These are phyloP conservation scores for Liodrosophila aerea DNA, from an alignment of 2,888 invertebrate genomes.

Conservation along the genomic window DNA sequence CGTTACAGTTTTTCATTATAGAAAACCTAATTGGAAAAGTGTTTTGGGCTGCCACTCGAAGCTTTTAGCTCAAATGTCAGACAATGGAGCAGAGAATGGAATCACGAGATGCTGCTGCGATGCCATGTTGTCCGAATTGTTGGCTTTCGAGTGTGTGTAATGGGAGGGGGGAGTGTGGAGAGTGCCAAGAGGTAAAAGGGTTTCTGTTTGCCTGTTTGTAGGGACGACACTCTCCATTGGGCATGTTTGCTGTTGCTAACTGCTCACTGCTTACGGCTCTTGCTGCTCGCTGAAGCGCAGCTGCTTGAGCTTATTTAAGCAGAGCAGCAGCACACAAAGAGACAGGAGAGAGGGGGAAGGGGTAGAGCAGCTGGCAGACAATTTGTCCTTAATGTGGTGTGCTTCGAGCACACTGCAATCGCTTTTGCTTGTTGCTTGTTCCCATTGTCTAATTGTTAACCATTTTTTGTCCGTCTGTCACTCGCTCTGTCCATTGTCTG, in stretches of 20 bases:
- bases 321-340: slow-evolving; percentile 17
- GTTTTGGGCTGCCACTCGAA: slow-evolving; percentile 75
- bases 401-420: slow-evolving; percentile 55
- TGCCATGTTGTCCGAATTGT: slow-evolving; percentile 71
- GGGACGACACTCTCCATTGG: too few species aligned
- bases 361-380: slow-evolving; percentile 52
- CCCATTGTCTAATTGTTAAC: slow-evolving; percentile 72
- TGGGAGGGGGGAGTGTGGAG: not conserved
- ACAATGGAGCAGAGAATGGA: slow-evolving; percentile 50
- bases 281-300: slow-evolving; percentile 44
- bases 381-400: slow-evolving; percentile 63
- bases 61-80: slow-evolving; percentile 74
- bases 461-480: slow-evolving; percentile 45
- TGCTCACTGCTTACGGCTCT: too few species aligned
- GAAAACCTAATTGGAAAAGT: slow-evolving; percentile 76
- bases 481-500: slow-evolving; percentile 51
- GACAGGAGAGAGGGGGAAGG: slow-evolving; percentile 14
- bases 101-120: slow-evolving; percentile 26
- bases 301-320: slow-evolving; percentile 67
- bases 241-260: not conserved
- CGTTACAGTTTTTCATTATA: slow-evolving; percentile 70
- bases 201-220: not conserved
- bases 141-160: slow-evolving; percentile 55
- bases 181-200: slow-evolving; percentile 11
- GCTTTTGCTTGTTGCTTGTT: slow-evolving; percentile 68